phyloP scores from a whole-genome alignment of 2,888 invertebrate genomes.

The Polymixis flavicincta region DNA sequence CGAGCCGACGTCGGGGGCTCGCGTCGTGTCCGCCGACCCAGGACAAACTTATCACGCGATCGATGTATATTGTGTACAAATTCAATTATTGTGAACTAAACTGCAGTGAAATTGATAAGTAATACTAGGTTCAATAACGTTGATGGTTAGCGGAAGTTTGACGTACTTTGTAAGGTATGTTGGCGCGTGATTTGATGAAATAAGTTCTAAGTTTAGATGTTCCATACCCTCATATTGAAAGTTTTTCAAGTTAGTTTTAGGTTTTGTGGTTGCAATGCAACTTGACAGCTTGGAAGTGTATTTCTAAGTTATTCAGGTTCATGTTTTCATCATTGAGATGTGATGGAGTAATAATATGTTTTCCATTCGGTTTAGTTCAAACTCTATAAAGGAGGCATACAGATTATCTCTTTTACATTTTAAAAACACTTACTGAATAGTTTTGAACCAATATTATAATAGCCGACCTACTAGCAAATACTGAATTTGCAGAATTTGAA shows the following conservation, averaged over 20 bases:
- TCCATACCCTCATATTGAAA: not conserved
- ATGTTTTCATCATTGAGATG: not conserved
- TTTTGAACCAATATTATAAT: not conserved
- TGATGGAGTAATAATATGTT: not conserved
- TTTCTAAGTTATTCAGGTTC: not conserved
- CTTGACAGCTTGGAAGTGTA: not conserved
- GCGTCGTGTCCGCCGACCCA: conserved; percentile 72
- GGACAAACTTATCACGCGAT: conserved; percentile 70
- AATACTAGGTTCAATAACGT: conserved; percentile 48
- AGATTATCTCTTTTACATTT: not conserved
- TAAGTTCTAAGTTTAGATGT: conserved; percentile 1
- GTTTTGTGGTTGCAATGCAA: not conserved
- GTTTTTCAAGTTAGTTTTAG: not conserved
- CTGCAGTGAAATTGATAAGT: conserved; percentile 60
- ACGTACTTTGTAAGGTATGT: conserved; percentile 54
- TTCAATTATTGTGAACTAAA: conserved; percentile 51
- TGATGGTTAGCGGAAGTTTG: conserved; percentile 37
- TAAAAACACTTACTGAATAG: not conserved
- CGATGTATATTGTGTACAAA: conserved; percentile 58
- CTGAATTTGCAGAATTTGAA: not conserved
- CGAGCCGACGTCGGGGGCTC: conserved; percentile 73
- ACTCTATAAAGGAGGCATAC: not conserved
- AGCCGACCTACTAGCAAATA: not conserved
- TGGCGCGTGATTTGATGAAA: not conserved
- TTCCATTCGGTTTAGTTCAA: not conserved